Conservation (phyloP, 2,113 vertebrate genomes). For the Brienomyrus brachyistius region DNA sequence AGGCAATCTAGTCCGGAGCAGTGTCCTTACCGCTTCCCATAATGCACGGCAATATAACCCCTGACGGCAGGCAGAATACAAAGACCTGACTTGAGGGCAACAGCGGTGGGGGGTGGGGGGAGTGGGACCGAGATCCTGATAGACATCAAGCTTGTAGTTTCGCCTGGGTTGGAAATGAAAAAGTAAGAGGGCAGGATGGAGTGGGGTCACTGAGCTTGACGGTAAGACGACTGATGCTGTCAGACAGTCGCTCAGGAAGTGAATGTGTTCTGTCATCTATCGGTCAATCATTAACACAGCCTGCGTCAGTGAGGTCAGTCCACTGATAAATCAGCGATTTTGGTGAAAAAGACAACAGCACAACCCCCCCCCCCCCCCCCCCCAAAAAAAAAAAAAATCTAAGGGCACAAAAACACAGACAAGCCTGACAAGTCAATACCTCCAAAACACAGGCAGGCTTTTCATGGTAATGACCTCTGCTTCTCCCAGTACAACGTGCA, state of each 20-base stretch:
- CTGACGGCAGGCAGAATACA: neutral
- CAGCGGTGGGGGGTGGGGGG: neutral
- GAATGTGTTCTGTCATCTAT: neutral
- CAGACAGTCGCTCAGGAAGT: neutral
- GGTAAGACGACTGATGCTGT: neutral
- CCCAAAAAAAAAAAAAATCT: neutral
- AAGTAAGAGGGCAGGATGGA: neutral
- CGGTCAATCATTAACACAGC: neutral
- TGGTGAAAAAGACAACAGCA: neutral
- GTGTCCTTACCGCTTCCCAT: neutral
- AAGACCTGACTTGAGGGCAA: neutral
- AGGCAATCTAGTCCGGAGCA: neutral
- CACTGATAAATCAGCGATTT: neutral
- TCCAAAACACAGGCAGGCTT: neutral
- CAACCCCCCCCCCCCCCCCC: neutral
- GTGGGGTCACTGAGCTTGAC: neutral
- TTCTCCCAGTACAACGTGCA: neutral
- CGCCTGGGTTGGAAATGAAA: neutral
- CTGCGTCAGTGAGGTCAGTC: neutral
- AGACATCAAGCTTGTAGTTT: neutral
- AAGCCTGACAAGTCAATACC: neutral
- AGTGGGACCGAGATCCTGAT: neutral
- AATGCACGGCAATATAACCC: neutral
- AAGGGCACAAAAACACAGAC: neutral
- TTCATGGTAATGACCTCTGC: neutral